Conservation (phyloP, 2,113 vertebrate genomes). For the Anhinga rufa region DNA sequence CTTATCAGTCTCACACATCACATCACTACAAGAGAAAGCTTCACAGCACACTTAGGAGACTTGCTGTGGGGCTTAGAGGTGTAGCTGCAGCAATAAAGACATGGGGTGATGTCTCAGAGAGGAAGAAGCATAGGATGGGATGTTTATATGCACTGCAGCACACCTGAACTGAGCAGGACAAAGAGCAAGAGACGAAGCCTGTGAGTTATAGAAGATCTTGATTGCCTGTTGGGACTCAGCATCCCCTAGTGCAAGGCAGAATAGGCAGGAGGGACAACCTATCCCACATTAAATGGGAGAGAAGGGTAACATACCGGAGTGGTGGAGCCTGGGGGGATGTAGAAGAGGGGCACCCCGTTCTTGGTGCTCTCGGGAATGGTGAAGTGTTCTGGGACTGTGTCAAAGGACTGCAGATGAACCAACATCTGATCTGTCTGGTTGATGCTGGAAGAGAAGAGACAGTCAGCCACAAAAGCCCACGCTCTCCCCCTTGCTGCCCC, state of each 20-base stretch:
- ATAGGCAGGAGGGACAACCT: not conserved
- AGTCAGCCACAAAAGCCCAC: not conserved
- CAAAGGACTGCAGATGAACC: constrained; percentile 96
- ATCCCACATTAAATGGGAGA: not conserved
- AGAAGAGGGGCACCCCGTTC: constrained; percentile 96
- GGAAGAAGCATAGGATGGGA: not conserved
- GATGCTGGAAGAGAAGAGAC: constrained; percentile 78
- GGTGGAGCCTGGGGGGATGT: constrained; percentile 94
- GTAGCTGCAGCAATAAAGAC: not conserved
- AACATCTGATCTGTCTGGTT: constrained; percentile 99
- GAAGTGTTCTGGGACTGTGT: constrained; percentile 93
- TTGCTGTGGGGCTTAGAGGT: not conserved
- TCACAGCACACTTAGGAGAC: not conserved
- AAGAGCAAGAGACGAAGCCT: not conserved
- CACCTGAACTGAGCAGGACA: not conserved
- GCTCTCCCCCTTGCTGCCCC: not conserved
- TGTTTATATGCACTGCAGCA: not conserved
- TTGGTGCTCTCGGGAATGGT: constrained; percentile 97
- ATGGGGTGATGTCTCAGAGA: not conserved
- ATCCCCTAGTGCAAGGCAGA: not conserved
- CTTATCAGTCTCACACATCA: not conserved
- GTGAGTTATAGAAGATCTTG: not conserved
- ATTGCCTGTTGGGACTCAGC: not conserved
- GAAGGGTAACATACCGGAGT: constrained; percentile 80
- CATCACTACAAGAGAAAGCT: not conserved